Evolutionary conservation across 2,888 invertebrate genomes (phyloP).

Genomic region (Isoperla grammatica): DNA sequence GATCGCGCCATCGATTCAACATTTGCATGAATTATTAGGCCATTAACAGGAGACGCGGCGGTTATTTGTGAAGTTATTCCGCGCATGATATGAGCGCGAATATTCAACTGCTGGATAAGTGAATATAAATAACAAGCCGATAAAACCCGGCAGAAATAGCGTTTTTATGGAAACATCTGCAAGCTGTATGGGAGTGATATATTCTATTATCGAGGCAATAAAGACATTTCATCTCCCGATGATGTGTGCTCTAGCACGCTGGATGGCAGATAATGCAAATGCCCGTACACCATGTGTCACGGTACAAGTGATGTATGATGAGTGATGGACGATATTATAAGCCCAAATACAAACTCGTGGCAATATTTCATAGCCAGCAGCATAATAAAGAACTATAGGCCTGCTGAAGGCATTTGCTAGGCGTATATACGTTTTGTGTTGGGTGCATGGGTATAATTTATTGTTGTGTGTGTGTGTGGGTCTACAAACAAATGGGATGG

Average conservation of each 20-base stretch:
- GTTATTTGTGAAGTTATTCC: too few relatives aligned
- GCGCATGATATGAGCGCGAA: neutral
- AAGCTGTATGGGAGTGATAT: conserved; percentile 13
- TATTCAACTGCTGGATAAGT: conserved; percentile 21
- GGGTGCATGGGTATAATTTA: too few relatives aligned
- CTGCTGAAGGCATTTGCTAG: too few relatives aligned
- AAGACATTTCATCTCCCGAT: conserved; percentile 24
- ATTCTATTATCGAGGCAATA: conserved; percentile 26
- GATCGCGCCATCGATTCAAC: conserved; percentile 10
- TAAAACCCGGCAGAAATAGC: conserved; percentile 17
- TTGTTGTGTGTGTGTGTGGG: too few relatives aligned
- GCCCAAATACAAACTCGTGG: too few relatives aligned
- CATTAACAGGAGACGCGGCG: neutral
- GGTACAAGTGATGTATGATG: conserved; percentile 15
- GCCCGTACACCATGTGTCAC: conserved; percentile 16
- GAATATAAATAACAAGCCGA: conserved; percentile 24
- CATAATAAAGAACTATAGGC: too few relatives aligned
- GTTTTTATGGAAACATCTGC: conserved; percentile 16
- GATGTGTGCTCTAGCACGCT: too few relatives aligned
- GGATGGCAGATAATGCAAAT: conserved; percentile 18
- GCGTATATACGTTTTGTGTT: too few relatives aligned
- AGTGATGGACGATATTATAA: conserved; percentile 9
- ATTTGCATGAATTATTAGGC: conserved; percentile 5
- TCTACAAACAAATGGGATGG: too few relatives aligned
- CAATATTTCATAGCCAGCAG: too few relatives aligned